Conservation (phyloP, 2,797 vertebrate genomes). For the Iguana delicatissima region DNA sequence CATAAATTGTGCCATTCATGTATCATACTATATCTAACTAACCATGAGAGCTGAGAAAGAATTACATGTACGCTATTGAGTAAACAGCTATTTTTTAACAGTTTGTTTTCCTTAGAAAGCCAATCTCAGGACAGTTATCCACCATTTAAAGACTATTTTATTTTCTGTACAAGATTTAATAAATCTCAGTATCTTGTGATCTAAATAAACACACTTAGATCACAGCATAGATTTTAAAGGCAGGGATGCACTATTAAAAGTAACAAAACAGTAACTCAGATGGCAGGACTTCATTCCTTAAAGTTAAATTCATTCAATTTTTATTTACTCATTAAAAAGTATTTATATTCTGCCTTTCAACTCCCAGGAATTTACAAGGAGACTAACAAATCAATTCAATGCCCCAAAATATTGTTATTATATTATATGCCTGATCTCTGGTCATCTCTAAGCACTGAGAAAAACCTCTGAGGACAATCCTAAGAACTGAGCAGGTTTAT, state of each 20-base stretch:
- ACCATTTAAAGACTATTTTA: not conserved
- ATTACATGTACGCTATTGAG: no score
- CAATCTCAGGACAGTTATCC: no score
- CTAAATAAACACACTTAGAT: not conserved
- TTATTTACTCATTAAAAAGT: not conserved
- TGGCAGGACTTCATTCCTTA: not conserved
- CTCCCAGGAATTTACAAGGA: not conserved
- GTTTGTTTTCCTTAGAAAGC: no score
- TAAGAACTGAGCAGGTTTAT: not conserved
- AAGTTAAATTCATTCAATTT: constrained; percentile 4
- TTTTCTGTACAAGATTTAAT: not conserved
- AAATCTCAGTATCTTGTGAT: not conserved
- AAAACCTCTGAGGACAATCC: not conserved
- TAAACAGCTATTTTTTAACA: no score
- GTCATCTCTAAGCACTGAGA: not conserved
- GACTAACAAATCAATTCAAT: not conserved
- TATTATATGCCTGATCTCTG: no score
- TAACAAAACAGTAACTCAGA: not conserved
- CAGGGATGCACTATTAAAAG: not conserved
- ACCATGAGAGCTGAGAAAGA: no score
- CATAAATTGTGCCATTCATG: not conserved
- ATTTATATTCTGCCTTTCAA: not conserved
- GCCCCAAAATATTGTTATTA: no score
- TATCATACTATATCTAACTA: no score
- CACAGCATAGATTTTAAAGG: not conserved